A percentile compares a stretch with the other conserved stretches of the same genome.
Evolutionary conservation across 2,113 vertebrate genomes (phyloP).

Genomic region (Phycodurus eques): DNA sequence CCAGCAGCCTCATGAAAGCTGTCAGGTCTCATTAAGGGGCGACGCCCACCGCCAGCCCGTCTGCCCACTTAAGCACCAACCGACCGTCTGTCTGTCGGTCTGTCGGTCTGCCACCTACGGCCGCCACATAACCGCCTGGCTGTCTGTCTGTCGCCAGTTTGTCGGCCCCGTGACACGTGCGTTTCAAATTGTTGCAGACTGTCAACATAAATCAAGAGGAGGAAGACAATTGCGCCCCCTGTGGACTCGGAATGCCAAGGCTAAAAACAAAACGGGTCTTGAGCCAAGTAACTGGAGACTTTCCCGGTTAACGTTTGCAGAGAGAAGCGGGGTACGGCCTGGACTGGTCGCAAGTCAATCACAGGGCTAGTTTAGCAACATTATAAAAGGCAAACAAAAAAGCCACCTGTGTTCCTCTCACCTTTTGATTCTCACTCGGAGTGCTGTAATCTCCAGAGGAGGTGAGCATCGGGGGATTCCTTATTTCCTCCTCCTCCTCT

Average conservation of each 20-base stretch:
- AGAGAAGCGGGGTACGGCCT: neutral
- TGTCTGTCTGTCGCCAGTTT: constrained; percentile 21
- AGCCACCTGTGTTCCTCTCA: constrained; percentile 5
- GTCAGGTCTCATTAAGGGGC: constrained; percentile 62
- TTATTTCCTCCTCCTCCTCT: constrained; percentile 40
- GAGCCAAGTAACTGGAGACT: too few relatives aligned
- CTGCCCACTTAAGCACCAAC: constrained; percentile 39
- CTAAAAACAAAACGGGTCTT: too few relatives aligned
- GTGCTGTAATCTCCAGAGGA: constrained; percentile 40
- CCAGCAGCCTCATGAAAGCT: constrained; percentile 52
- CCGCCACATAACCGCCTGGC: constrained; percentile 19
- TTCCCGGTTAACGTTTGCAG: neutral
- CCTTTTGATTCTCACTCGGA: constrained; percentile 28
- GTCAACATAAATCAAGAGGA: neutral
- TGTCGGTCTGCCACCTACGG: constrained; percentile 7
- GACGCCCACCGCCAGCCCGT: constrained; percentile 57
- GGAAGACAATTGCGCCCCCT: neutral
- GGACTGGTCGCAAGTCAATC: neutral
- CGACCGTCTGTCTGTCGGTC: constrained; percentile 18
- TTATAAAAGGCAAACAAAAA: neutral
- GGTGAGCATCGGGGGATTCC: constrained; percentile 36
- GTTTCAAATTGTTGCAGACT: too few relatives aligned
- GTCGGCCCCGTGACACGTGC: constrained; percentile 9
- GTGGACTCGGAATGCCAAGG: neutral
- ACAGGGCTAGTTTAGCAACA: neutral